Percentiles rank a stretch among this genome's conserved stretches.
These are phyloP conservation scores for Terebella lapidaria DNA, from an alignment of 2,888 invertebrate species.

Conservation along the genomic window DNA sequence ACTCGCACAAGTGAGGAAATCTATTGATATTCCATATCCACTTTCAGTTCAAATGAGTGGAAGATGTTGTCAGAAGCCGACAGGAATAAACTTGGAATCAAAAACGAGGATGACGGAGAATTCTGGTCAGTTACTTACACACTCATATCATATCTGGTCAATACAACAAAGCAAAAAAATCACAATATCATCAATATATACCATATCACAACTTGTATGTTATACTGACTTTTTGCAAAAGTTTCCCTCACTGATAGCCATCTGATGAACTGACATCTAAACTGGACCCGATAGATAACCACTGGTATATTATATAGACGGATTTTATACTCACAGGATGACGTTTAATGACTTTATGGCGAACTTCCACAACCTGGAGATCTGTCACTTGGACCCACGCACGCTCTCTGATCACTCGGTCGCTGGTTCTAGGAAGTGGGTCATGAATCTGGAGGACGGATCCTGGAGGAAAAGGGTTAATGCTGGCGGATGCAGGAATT, in stretches of 20 bases:
- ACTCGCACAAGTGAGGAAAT: too few species aligned
- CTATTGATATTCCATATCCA: too few species aligned
- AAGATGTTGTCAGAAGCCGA: conserved; percentile 79
- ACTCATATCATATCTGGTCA: too few species aligned
- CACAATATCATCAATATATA: too few species aligned
- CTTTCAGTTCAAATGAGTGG: conserved; percentile 82
- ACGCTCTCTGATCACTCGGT: conserved; percentile 59
- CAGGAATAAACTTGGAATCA: conserved; percentile 81
- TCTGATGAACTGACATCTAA: too few species aligned
- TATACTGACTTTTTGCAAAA: too few species aligned
- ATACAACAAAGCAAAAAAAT: too few species aligned
- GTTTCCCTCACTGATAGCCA: too few species aligned
- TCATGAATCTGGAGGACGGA: conserved; percentile 86
- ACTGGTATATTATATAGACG: too few species aligned
- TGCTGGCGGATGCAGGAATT: conserved; percentile 95
- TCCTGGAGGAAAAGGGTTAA: conserved; percentile 89
- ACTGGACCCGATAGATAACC: too few species aligned
- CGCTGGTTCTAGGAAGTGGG: conserved; percentile 64
- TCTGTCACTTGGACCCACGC: conserved; percentile 94
- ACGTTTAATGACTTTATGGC: conserved; percentile 74
- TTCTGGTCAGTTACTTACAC: conserved; percentile 71
- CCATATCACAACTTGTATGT: too few species aligned
- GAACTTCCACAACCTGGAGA: conserved; percentile 83
- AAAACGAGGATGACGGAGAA: conserved; percentile 91
- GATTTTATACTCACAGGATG: conserved; percentile 52